Base-by-base conservation (phyloP, 1,140 invertebrate genomes). In the Metaphire vulgaris region DNA sequence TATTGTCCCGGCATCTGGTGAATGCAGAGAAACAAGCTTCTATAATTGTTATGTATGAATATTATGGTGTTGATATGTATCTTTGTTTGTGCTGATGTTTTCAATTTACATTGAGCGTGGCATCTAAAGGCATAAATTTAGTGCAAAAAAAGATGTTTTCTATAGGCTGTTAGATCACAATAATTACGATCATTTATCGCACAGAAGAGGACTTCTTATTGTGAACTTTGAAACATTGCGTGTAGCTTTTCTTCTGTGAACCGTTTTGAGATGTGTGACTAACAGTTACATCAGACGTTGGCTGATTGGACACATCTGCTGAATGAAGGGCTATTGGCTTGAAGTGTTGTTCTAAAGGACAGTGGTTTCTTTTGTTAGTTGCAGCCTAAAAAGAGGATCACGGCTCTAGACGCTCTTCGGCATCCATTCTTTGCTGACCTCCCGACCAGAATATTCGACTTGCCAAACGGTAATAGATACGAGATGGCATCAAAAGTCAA, bases 361-460 rank as follows among this genome's bases (percentile, higher is more conserved):
- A 74, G 16, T 75, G n/a, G 32, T n/a, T 72, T 34, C 72, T 76
- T 77, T 70, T 82, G 87, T 74, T 90, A 97, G 89, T 89, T 97
- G 74, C 92, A 96, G 88, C 96, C 96, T 33, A 87, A 90, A 82
- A 88, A 91, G 80, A 89, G 97, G 84, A 90, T 97, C 83, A 91
- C 93, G 71, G 96, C 97, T 64, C 90, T 92, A 72, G 89, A 92
- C 76, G 96, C 96, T 33, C 90, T 98, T 83, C 88, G 89, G 78
- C 95, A 98, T 87, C 88, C 90, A 80, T 99, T 97, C 87, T 99
- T 98, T 88, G 88, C 89, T 77, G 90, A 92, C 81, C 90, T 98
- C 86, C 95, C 96, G 83, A 90, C 89, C 84, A 92, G 93, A 88
- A 89, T 98, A 76, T 91, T 92, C 84, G 92, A 95, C 85, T 89